These are phyloP conservation scores for Diplazon laetatorius DNA, from an alignment of 2,888 invertebrate genomes.

Conservation along the genomic window DNA sequence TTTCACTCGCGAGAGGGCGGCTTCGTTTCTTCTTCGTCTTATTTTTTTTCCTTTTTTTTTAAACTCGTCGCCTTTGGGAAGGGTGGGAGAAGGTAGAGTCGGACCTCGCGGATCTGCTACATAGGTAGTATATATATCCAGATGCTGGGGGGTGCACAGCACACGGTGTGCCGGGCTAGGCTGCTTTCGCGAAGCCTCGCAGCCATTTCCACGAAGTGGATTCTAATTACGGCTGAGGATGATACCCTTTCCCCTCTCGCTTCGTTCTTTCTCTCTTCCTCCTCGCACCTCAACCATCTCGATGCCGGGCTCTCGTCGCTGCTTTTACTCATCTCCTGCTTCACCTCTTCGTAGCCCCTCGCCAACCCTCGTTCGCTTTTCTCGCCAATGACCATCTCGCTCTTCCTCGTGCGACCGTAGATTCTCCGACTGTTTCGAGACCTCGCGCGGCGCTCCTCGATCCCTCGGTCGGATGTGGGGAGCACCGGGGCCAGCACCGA, in stretches of 20 bases:
- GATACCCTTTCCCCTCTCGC: constrained; percentile 53
- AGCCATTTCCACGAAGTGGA: constrained; percentile 74
- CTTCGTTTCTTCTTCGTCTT: too few species aligned
- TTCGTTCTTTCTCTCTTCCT: constrained; percentile 23
- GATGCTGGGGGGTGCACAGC: too few species aligned
- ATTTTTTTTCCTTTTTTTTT: constrained; percentile 23
- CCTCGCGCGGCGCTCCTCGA: too few species aligned
- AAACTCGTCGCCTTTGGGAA: constrained; percentile 46
- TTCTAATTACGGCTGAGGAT: constrained; percentile 75
- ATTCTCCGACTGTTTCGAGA: too few species aligned
- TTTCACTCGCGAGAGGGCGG: constrained; percentile 34
- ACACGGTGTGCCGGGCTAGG: too few species aligned
- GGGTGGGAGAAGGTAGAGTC: too few species aligned
- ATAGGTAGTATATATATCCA: constrained; percentile 50
- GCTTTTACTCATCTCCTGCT: constrained; percentile 23
- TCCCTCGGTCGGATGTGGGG: constrained; percentile 30
- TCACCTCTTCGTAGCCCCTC: constrained; percentile 26
- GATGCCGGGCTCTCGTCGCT: constrained; percentile 31
- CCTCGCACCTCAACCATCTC: too few species aligned
- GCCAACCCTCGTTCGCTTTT: constrained; percentile 17
- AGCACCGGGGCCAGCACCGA: too few species aligned
- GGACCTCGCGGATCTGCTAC: constrained; percentile 40
- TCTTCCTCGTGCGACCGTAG: too few species aligned
- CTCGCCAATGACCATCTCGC: too few species aligned
- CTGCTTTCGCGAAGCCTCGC: constrained; percentile 64